These are phyloP conservation scores for Hirtodrosophila trivittata DNA, from an alignment of 2,888 invertebrate species.

Conservation along the genomic window DNA sequence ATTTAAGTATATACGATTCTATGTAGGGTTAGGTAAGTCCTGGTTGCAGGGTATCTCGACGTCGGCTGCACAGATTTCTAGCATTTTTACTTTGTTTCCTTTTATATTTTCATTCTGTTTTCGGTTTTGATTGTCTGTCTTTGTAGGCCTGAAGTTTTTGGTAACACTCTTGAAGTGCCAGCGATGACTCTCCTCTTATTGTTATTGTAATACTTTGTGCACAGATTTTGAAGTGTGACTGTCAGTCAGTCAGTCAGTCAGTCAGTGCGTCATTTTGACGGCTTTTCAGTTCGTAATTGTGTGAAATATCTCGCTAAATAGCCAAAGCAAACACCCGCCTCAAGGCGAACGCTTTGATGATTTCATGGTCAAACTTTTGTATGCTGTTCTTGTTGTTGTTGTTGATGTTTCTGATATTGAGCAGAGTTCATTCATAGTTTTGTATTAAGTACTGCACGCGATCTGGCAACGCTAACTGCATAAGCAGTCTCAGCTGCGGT, in stretches of 20 bases:
- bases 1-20: too few species aligned
- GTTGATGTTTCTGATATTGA: constrained; percentile 2
- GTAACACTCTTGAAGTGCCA: constrained; percentile 25
- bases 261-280: constrained; percentile 34
- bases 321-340: constrained; percentile 64
- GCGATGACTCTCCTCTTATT: constrained; percentile 26
- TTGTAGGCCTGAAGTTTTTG: constrained; percentile 30
- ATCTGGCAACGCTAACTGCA: constrained; percentile 60
- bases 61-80: too few species aligned
- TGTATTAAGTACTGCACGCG: background rate
- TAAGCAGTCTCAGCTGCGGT: constrained; percentile 34
- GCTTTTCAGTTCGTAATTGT: constrained; percentile 37
- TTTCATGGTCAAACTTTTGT: constrained; percentile 55
- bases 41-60: too few species aligned
- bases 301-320: constrained; percentile 72
- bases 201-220: constrained; percentile 40
- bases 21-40: too few species aligned
- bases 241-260: constrained; percentile 27
- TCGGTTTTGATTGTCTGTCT: constrained; percentile 33
- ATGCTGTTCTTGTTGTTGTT: constrained; percentile 2
- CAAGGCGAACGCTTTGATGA: constrained; percentile 56
- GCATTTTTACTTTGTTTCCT: constrained; percentile 15
- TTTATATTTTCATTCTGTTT: constrained; percentile 15
- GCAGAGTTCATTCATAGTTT: constrained; percentile 48
- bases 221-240: constrained; percentile 59